phyloP scores from a whole-genome alignment of 2,888 invertebrate genomes.

The Aquatica leii region DNA sequence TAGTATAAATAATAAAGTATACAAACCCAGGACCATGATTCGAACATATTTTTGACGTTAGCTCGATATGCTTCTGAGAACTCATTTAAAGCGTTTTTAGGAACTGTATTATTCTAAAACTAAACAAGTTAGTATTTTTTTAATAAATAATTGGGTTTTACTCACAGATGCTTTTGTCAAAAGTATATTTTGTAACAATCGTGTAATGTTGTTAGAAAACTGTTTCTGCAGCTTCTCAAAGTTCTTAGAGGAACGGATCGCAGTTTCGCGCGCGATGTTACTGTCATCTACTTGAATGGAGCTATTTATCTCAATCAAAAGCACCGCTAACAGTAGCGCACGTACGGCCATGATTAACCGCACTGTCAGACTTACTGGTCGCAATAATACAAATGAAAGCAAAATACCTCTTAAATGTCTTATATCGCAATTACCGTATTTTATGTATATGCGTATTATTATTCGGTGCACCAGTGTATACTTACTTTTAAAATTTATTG shows the following conservation, averaged over 20 bases:
- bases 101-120: constrained; percentile 20
- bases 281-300: constrained; percentile 44
- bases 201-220: constrained; percentile 37
- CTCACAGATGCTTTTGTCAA: constrained; percentile 32
- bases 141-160: constrained; percentile 7
- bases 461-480: constrained; percentile 1
- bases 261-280: constrained; percentile 38
- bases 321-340: constrained; percentile 40
- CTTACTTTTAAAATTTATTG: background rate
- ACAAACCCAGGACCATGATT: constrained; percentile 47
- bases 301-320: constrained; percentile 44
- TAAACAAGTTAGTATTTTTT: constrained; percentile 11
- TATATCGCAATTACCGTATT: constrained; percentile 5
- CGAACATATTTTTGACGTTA: constrained; percentile 42
- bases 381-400: constrained; percentile 33
- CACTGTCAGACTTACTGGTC: constrained; percentile 35
- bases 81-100: constrained; percentile 27
- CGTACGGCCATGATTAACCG: constrained; percentile 42
- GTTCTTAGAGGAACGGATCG: constrained; percentile 40
- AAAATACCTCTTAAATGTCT: constrained; percentile 25
- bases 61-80: constrained; percentile 37
- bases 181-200: constrained; percentile 34
- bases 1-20: no score
- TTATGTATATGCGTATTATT: background rate
- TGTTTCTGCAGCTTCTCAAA: constrained; percentile 42